Evolutionary conservation across 2,113 vertebrate species (phyloP).

Genomic region (Oreamnos americanus): DNA sequence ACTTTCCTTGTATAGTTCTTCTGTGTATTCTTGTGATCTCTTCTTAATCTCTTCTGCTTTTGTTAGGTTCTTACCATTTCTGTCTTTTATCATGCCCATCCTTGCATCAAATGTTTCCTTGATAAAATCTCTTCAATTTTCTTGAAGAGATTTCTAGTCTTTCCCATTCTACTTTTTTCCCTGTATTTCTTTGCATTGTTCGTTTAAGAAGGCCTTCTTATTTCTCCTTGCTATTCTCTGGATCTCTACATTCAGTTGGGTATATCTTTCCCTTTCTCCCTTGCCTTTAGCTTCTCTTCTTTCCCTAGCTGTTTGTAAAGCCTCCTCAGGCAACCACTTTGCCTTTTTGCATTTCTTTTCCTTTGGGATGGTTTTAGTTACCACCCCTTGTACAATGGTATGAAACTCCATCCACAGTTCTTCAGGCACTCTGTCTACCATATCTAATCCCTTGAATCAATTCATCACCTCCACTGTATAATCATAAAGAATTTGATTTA

Average conservation of each 20-base stretch:
- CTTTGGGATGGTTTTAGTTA: background rate
- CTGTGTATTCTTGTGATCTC: background rate
- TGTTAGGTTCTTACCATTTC: background rate
- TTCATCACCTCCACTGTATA: background rate
- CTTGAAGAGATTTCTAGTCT: background rate
- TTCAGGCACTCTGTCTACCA: background rate
- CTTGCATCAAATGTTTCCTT: background rate
- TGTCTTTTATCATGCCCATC: background rate
- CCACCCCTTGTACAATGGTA: background rate
- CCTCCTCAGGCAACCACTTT: background rate
- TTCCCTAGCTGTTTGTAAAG: background rate
- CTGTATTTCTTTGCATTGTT: background rate
- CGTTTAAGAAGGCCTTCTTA: background rate
- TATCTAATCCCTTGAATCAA: background rate
- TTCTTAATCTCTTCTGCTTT: background rate
- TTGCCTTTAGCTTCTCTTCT: background rate
- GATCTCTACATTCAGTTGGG: background rate
- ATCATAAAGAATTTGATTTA: background rate
- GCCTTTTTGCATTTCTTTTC: background rate
- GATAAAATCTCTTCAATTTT: background rate
- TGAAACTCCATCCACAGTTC: background rate
- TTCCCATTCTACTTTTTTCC: background rate
- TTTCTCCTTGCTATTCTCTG: background rate
- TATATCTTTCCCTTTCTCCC: background rate
- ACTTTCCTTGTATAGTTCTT: background rate